Conservation (phyloP, 2,797 vertebrate genomes). For the Masticophis lateralis region DNA sequence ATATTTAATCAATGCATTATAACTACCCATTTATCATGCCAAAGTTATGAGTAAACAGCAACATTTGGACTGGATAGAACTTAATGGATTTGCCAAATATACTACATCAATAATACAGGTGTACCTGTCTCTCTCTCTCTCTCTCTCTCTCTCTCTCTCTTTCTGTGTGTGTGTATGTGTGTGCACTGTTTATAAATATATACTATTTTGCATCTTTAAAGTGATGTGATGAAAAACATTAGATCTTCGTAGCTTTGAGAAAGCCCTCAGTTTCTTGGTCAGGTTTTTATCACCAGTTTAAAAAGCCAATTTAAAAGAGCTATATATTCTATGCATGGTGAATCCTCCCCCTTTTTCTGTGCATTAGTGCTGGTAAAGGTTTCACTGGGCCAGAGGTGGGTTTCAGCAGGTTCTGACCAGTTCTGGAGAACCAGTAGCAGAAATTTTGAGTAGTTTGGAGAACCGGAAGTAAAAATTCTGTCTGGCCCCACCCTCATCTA, state of each 20-base stretch:
- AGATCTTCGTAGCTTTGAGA: slow-evolving; percentile 27
- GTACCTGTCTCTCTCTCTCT: background rate
- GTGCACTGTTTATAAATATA: slow-evolving; percentile 26
- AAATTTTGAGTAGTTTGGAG: no score
- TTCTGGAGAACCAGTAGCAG: no score
- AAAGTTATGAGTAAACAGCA: slow-evolving; percentile 60
- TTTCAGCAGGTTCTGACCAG: no score
- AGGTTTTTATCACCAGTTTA: slow-evolving; percentile 9
- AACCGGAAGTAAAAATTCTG: no score
- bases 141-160: no score
- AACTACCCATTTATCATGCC: slow-evolving; percentile 65
- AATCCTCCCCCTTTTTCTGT: background rate
- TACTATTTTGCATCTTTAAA: slow-evolving; percentile 15
- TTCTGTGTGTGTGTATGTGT: background rate
- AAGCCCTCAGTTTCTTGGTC: slow-evolving; percentile 11
- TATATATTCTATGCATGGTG: background rate
- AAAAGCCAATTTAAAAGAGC: background rate
- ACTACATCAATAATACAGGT: slow-evolving; percentile 14
- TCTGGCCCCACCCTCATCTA: no score
- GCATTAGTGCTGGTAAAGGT: background rate
- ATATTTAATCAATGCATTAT: slow-evolving; percentile 62
- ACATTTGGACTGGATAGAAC: slow-evolving; percentile 48
- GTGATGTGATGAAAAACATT: background rate
- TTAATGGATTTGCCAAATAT: slow-evolving; percentile 46
- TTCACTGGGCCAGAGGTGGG: background rate